phyloP scores from a whole-genome alignment of 2,113 vertebrate species.

The Eulemur macaco region DNA sequence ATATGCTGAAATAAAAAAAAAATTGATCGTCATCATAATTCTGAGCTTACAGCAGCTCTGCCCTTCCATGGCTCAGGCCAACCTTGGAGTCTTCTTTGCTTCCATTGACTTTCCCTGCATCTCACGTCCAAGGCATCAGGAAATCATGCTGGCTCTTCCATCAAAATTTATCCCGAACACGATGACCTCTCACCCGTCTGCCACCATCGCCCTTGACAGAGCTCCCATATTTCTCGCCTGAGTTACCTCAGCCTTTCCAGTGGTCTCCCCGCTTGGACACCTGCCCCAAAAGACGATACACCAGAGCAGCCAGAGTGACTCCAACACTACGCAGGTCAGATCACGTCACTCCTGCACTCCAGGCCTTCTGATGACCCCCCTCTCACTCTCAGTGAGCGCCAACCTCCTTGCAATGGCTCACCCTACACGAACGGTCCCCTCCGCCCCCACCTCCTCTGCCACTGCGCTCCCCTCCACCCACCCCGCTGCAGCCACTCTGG shows the following conservation, averaged over 20 bases:
- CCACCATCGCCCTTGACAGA: not conserved
- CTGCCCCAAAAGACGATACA: not conserved
- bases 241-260: not conserved
- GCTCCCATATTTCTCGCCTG: not conserved
- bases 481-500: too few relatives aligned
- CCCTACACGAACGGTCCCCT: accelerated
- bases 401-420: not conserved
- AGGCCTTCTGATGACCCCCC: not conserved
- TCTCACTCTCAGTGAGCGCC: not conserved
- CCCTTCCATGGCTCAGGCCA: not conserved
- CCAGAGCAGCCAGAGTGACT: not conserved
- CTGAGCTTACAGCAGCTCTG: not conserved
- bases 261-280: not conserved
- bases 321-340: not conserved
- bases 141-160: not conserved
- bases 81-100: not conserved
- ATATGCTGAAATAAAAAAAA: too few relatives aligned
- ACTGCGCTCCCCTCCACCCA: too few relatives aligned
- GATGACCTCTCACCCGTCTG: accelerated
- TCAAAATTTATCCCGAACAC: not conserved
- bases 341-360: not conserved
- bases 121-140: not conserved
- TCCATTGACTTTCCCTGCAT: not conserved
- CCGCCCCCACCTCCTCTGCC: not conserved
- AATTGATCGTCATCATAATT: not conserved